A percentile compares a stretch with the other conserved stretches of the same genome.
phyloP scores from a whole-genome alignment of 1,140 invertebrate genomes.

The Dinoponera quadriceps region DNA sequence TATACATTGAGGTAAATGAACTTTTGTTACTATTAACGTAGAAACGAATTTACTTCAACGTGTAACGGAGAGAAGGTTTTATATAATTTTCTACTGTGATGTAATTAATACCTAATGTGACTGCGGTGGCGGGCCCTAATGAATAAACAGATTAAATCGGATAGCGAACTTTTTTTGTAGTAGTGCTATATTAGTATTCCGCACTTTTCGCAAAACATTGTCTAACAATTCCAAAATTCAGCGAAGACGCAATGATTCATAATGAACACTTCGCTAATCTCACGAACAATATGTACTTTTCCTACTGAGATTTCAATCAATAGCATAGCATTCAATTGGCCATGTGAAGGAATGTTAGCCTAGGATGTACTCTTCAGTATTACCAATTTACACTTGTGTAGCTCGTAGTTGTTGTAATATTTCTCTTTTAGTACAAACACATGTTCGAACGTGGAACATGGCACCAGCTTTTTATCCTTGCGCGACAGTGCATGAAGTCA shows the following conservation, averaged over 20 bases:
- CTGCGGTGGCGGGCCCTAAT: conserved; percentile 11
- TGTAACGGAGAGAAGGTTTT: neutral
- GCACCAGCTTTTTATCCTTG: conserved; percentile 27
- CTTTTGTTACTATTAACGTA: neutral
- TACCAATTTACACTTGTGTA: conserved; percentile 35
- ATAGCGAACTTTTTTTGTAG: neutral
- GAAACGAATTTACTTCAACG: conserved; percentile 1
- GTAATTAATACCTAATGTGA: conserved; percentile 7
- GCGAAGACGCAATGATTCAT: conserved; percentile 36
- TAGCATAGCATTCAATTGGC: conserved; percentile 22
- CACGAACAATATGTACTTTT: conserved; percentile 51
- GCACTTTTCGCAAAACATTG: conserved; percentile 49
- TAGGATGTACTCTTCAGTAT: conserved; percentile 48
- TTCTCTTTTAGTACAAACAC: conserved; percentile 45
- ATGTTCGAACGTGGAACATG: conserved; percentile 16
- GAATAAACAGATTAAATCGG: conserved; percentile 3
- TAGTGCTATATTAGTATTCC: conserved; percentile 47
- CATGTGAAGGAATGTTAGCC: conserved; percentile 19
- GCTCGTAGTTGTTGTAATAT: conserved; percentile 30
- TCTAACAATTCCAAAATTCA: conserved; percentile 16
- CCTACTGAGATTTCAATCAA: conserved; percentile 28
- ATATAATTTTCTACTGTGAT: neutral
- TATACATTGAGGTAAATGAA: neutral
- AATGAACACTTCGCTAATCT: conserved; percentile 49
- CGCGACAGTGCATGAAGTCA: conserved; percentile 19